Percentiles rank a stretch among this genome's conserved stretches.
Conservation (phyloP, 2,113 vertebrate species). For the Collichthys lucidus region DNA sequence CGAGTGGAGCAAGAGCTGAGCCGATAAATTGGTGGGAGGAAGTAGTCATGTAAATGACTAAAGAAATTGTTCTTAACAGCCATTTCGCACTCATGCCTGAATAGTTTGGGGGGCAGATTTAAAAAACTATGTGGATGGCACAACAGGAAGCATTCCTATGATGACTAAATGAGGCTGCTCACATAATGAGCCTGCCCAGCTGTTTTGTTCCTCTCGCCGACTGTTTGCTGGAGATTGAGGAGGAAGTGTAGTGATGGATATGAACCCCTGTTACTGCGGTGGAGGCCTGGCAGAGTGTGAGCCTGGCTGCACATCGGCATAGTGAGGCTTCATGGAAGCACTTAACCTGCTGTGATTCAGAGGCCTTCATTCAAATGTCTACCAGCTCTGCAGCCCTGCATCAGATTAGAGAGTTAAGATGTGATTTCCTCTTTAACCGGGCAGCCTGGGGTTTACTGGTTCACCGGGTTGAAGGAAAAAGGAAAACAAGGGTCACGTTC, state of each 20-base stretch:
- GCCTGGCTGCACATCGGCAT: constrained; percentile 60
- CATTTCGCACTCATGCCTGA: constrained; percentile 75
- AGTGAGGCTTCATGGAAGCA: constrained; percentile 78
- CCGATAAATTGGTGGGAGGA: constrained; percentile 80
- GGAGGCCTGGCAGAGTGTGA: constrained; percentile 62
- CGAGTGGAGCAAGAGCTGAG: constrained; percentile 54
- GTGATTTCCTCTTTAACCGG: constrained; percentile 75
- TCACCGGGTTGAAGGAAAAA: constrained; percentile 66
- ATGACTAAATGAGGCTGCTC: constrained; percentile 80
- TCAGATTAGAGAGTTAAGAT: constrained; percentile 76
- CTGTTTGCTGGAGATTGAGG: constrained; percentile 71
- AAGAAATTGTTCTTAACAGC: constrained; percentile 81
- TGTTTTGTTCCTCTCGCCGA: constrained; percentile 58
- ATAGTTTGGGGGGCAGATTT: constrained; percentile 74
- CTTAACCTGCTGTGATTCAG: constrained; percentile 79
- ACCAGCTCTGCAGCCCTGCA: constrained; percentile 72
- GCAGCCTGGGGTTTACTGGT: constrained; percentile 67
- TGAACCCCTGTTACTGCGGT: constrained; percentile 53
- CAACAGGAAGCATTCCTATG: constrained; percentile 82
- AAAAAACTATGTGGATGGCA: constrained; percentile 74
- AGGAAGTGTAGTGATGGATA: constrained; percentile 74
- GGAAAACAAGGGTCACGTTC: constrained; percentile 61
- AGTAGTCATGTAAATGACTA: constrained; percentile 85
- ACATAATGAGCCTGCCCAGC: constrained; percentile 76
- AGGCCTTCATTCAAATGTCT: constrained; percentile 74